These are phyloP conservation scores for Pseudomyrmex flavicornis DNA, from an alignment of 1,140 invertebrate species.

Conservation along the genomic window DNA sequence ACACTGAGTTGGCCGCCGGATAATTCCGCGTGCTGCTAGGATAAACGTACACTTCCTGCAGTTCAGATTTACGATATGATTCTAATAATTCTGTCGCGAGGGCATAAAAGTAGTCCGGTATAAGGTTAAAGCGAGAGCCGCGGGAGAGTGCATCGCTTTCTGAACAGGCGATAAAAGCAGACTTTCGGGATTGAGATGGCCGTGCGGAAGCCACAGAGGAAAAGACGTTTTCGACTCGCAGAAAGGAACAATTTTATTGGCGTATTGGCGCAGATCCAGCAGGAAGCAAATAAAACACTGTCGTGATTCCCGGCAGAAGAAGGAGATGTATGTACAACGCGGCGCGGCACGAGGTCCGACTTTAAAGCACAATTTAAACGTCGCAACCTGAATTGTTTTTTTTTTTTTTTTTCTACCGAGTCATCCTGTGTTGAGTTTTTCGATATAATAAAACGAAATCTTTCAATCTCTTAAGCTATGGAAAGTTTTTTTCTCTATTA, in stretches of 20 bases:
- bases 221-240: slow-evolving; percentile 67
- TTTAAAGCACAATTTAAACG: slow-evolving; percentile 73
- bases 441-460: slow-evolving; percentile 10
- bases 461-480: slow-evolving; percentile 30
- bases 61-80: slow-evolving; percentile 69
- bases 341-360: slow-evolving; percentile 43
- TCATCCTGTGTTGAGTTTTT: slow-evolving; percentile 5
- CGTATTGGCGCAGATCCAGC: slow-evolving; percentile 73
- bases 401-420: slow-evolving; percentile 52
- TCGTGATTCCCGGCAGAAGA: slow-evolving; percentile 34
- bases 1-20: slow-evolving; percentile 35
- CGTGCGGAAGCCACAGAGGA: slow-evolving; percentile 53
- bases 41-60: slow-evolving; percentile 61
- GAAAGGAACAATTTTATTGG: slow-evolving; percentile 73
- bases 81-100: slow-evolving; percentile 67
- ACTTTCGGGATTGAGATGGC: slow-evolving; percentile 64
- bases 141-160: slow-evolving; percentile 49
- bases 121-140: slow-evolving; percentile 22
- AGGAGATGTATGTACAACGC: slow-evolving; percentile 25
- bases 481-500: neutral
- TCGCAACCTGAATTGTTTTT: slow-evolving; percentile 66
- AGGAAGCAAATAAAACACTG: slow-evolving; percentile 66
- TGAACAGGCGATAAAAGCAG: slow-evolving; percentile 61
- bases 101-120: slow-evolving; percentile 48
- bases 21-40: slow-evolving; percentile 44